Conservation (phyloP, 2,113 vertebrate genomes). For the Carettochelys insculpta region DNA sequence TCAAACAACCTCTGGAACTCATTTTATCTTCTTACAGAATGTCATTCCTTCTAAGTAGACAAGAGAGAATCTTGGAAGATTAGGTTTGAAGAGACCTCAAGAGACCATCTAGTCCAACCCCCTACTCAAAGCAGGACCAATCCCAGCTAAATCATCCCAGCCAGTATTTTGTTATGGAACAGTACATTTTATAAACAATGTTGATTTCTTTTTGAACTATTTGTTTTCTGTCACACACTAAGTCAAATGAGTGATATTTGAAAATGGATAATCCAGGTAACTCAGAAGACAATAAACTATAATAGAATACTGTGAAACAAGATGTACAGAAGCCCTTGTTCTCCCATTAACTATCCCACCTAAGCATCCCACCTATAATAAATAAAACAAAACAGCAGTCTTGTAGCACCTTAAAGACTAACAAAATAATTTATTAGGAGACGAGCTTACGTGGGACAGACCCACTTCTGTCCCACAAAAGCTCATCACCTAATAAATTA, state of each 20-base stretch:
- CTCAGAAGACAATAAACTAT: not conserved
- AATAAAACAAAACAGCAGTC: no score
- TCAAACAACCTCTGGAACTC: not conserved
- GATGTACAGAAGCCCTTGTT: not conserved
- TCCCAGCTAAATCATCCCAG: no score
- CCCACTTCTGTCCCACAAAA: no score
- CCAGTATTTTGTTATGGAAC: not conserved
- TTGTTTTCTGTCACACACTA: not conserved
- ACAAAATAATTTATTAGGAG: no score
- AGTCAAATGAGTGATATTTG: not conserved
- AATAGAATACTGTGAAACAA: not conserved
- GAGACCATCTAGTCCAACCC: no score
- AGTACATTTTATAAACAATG: not conserved
- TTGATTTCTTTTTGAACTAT: not conserved
- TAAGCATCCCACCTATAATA: not conserved
- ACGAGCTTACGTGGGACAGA: no score
- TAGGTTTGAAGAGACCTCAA: no score
- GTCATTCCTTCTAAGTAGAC: not conserved
- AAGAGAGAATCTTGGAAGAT: not conserved
- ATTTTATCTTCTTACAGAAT: not conserved
- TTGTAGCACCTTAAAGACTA: no score
- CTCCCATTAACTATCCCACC: not conserved
- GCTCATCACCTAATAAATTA: no score
- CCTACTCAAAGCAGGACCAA: no score
- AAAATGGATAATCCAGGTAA: not conserved